Percentiles rank a stretch among this genome's conserved stretches.
phyloP scores from a whole-genome alignment of 2,888 invertebrate genomes.

The Selenia dentaria region DNA sequence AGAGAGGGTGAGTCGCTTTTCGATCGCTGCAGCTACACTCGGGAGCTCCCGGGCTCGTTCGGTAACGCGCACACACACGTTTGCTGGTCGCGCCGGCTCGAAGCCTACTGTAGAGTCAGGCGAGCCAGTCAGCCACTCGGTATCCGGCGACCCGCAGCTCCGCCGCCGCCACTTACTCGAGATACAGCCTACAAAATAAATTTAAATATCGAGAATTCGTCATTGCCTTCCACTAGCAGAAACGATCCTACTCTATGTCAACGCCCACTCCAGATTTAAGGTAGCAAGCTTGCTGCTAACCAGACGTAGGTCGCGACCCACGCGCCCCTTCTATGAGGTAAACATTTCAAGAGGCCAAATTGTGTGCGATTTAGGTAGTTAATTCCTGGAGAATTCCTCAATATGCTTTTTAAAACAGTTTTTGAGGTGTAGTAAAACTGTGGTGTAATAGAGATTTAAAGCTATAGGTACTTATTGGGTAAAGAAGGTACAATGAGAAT shows the following conservation, averaged over 20 bases:
- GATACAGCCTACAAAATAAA: constrained; percentile 63
- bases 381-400: no score
- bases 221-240: constrained; percentile 74
- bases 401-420: no score
- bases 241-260: constrained; percentile 71
- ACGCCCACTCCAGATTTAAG: constrained; percentile 68
- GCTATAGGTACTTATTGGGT: no score
- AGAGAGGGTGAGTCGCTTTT: constrained; percentile 43
- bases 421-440: no score
- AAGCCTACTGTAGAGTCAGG: constrained; percentile 60
- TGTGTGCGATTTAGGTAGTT: constrained; percentile 12
- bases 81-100: constrained; percentile 57
- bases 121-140: constrained; percentile 28
- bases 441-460: no score
- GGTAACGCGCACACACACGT: constrained; percentile 58
- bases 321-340: constrained; percentile 44
- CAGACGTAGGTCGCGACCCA: constrained; percentile 62
- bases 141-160: constrained; percentile 38
- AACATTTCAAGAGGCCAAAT: constrained; percentile 38
- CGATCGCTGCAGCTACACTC: constrained; percentile 80
- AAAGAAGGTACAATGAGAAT: no score
- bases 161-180: constrained; percentile 31
- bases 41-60: constrained; percentile 55
- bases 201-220: constrained; percentile 72
- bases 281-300: constrained; percentile 48